phyloP scores from a whole-genome alignment of 2,888 invertebrate species.

The Pammene aurita region DNA sequence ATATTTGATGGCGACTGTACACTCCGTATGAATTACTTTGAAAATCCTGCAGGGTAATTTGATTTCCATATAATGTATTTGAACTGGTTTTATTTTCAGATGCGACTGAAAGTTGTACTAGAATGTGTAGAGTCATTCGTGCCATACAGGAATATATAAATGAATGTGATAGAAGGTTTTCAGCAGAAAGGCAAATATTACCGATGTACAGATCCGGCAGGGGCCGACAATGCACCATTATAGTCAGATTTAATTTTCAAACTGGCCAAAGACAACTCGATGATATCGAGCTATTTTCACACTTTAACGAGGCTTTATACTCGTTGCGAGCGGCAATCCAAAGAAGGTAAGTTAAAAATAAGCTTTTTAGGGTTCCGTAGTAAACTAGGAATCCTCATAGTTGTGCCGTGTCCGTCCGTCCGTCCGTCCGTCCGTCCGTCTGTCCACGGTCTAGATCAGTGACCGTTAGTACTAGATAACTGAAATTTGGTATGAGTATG shows the following conservation, averaged over 20 bases:
- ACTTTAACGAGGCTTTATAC: constrained; percentile 96
- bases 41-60: too few relatives aligned
- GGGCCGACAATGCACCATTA: constrained; percentile 93
- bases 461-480: too few relatives aligned
- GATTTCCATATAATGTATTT: neutral
- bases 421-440: too few relatives aligned
- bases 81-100: constrained; percentile 57
- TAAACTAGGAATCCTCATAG: too few relatives aligned
- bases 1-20: too few relatives aligned
- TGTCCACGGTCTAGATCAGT: too few relatives aligned
- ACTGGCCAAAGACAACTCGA: constrained; percentile 94
- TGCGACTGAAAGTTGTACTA: constrained; percentile 72
- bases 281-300: constrained; percentile 95
- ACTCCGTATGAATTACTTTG: too few relatives aligned
- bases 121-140: constrained; percentile 96
- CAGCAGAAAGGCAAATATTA: constrained; percentile 93
- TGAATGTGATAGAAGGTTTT: constrained; percentile 95
- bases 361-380: too few relatives aligned
- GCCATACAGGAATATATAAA: constrained; percentile 97
- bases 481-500: too few relatives aligned
- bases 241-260: constrained; percentile 91
- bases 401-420: too few relatives aligned
- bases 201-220: constrained; percentile 95
- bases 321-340: constrained; percentile 91
- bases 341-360: constrained; percentile 75